Evolutionary conservation across 1,140 invertebrate species (phyloP), one percentile per base, ranked within the genome.

Genomic region (Anagrus nilaparvatae): DNA sequence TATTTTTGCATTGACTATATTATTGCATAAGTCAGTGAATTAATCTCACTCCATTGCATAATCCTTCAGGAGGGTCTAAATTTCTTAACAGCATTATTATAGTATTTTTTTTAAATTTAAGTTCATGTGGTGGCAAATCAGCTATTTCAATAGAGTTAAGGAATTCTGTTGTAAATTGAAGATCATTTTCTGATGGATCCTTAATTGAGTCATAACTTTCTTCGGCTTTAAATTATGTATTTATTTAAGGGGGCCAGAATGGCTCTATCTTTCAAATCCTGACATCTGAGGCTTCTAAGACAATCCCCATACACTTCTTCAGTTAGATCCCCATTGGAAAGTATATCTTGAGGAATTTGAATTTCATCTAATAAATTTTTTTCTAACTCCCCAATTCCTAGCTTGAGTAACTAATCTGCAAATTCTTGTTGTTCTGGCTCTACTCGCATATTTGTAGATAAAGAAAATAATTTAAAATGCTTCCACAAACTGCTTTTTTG

Each of bases 401-500:
- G n/a, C 10, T 40, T 8, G 17, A 47, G 27, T 35, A 47, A 40
- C 34, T 31, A 39, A 17, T 40, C 2, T 9, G 31, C 25, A 43
- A 47, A 47, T 25, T 47, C 31, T 34, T 20, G 10, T 40, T 47
- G 30, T 19, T 35, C 1, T 31, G 31, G 17, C 20, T 40, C 30
- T n/a, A 30, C 9, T 0, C 37, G 19, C 46, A 42, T 47, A 19
- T 39, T 42, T 29, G 39, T 4, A 14, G 24, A 35, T 13, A 47
- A 35, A 24, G 20, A 40, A 40, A 35, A 47, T 14, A 43, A 16
- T 29, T 39, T 28, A 31, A 47, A 43, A 24, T 39, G 0, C 17
- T 27, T 2, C 40, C 36, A 40, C 8, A 54, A 43, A n/a, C 44
- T 42, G 23, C 54, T 41, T 7, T 39, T 28, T 44, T 40, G 41